Evolutionary conservation across 2,797 vertebrate genomes (phyloP).

Genomic region (Neomorphus geoffroyi): DNA sequence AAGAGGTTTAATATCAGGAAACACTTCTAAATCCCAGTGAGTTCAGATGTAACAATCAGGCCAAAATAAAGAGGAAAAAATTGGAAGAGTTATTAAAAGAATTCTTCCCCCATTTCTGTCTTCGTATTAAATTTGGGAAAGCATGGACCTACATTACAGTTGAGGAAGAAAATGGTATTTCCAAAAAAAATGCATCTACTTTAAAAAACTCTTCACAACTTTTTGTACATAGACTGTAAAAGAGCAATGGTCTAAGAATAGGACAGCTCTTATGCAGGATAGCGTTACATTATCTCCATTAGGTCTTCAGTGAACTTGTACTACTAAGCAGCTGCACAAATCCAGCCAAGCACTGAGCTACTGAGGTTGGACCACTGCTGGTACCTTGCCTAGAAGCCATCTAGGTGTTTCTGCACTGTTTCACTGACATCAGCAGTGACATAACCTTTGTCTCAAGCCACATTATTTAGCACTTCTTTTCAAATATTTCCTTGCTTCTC

Average conservation of each 20-base stretch:
- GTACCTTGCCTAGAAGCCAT: neutral
- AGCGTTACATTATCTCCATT: neutral
- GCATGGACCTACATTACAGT: rapidly evolving
- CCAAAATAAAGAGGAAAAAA: neutral
- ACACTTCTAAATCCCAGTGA: neutral
- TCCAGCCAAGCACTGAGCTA: neutral
- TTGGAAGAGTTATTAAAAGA: neutral
- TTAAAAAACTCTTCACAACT: neutral
- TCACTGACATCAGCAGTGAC: neutral
- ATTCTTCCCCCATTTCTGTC: neutral
- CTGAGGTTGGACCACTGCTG: neutral
- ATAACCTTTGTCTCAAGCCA: neutral
- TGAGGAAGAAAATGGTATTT: neutral
- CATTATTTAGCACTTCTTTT: neutral
- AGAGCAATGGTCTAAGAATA: neutral
- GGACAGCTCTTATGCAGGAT: neutral
- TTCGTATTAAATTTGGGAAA: neutral
- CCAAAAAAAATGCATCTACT: neutral
- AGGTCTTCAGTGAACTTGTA: neutral
- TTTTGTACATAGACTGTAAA: rapidly evolving
- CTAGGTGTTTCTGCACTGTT: neutral
- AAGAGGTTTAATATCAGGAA: neutral
- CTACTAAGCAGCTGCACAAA: neutral
- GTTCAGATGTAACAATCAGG: neutral
- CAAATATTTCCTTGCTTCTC: neutral